phyloP scores from a whole-genome alignment of 2,113 vertebrate genomes.

The Agapornis roseicollis region DNA sequence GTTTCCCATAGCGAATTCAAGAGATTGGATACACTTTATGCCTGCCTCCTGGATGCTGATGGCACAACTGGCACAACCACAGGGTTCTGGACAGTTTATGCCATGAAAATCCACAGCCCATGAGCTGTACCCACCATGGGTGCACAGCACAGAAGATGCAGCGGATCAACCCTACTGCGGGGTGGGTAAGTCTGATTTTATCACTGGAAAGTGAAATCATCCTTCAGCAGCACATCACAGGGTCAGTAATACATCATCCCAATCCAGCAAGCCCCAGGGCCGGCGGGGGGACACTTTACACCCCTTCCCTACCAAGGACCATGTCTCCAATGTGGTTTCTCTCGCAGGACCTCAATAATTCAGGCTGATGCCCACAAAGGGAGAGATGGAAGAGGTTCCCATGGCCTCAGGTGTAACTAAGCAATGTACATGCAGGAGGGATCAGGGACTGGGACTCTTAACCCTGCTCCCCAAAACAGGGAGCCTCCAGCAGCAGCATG shows the following conservation, averaged over 20 bases:
- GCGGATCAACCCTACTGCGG: fast-evolving
- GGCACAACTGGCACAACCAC: neutral
- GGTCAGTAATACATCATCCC: neutral
- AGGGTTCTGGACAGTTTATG: fast-evolving
- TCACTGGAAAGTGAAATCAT: neutral
- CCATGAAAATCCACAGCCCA: neutral
- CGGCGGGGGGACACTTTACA: neutral
- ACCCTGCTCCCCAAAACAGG: neutral
- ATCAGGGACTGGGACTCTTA: neutral
- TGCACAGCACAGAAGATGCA: fast-evolving
- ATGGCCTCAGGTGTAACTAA: neutral
- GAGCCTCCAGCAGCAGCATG: neutral
- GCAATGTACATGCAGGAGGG: neutral
- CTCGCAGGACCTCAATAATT: neutral
- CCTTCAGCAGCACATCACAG: neutral
- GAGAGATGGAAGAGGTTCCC: neutral
- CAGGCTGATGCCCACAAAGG: neutral
- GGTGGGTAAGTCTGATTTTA: constrained; percentile 65
- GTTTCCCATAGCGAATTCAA: fast-evolving
- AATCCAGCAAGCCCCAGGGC: neutral
- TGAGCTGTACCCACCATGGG: fast-evolving
- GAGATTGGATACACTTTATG: neutral
- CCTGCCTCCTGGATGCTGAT: neutral
- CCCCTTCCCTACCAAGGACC: neutral
- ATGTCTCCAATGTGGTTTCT: neutral